phyloP scores from a whole-genome alignment of 2,797 vertebrate genomes.

The Neostethus bicornis region DNA sequence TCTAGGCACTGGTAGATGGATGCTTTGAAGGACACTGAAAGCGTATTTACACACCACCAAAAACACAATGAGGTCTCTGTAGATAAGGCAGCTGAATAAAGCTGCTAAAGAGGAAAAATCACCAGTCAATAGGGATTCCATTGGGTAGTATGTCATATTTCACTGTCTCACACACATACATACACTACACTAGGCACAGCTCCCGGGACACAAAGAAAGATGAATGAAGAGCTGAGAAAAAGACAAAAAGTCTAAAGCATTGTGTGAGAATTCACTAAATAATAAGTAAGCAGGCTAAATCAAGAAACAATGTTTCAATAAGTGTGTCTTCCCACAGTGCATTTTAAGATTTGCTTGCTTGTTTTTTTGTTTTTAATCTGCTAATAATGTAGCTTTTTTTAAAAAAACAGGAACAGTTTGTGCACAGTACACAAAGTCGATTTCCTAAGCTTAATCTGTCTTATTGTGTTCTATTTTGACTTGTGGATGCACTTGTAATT shows the following conservation, averaged over 20 bases:
- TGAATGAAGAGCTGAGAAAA: constrained; percentile 15
- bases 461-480: not conserved
- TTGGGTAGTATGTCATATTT: constrained; percentile 63
- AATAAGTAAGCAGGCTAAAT: constrained; percentile 26
- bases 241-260: constrained; percentile 14
- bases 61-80: constrained; percentile 63
- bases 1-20: constrained; percentile 23
- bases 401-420: too few relatives aligned
- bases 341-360: too few relatives aligned
- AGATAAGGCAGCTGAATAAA: constrained; percentile 33
- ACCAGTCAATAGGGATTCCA: constrained; percentile 63
- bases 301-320: not conserved
- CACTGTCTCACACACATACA: constrained; percentile 37
- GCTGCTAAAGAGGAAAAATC: constrained; percentile 46
- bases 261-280: constrained; percentile 27
- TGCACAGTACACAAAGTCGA: not conserved
- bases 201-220: constrained; percentile 31
- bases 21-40: constrained; percentile 4
- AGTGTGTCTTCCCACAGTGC: not conserved
- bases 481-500: not conserved
- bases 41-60: not conserved
- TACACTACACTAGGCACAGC: constrained; percentile 15
- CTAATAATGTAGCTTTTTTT: not conserved
- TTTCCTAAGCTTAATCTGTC: not conserved
- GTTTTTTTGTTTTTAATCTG: too few relatives aligned